Evolutionary conservation across 2,797 vertebrate genomes (phyloP).

Genomic region (Streptopelia turtur): DNA sequence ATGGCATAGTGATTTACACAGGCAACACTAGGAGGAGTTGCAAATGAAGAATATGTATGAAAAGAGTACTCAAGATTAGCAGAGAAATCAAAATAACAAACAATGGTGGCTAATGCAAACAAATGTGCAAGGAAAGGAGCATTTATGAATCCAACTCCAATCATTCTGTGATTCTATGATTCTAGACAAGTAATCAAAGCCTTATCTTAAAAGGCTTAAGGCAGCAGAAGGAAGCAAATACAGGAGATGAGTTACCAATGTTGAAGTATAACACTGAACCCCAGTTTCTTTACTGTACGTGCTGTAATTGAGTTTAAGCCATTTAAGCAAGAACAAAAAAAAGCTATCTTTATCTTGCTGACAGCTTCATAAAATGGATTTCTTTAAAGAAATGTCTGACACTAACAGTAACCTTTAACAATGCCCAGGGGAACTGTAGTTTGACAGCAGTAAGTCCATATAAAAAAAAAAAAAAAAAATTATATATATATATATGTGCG

Average conservation of each 20-base stretch:
- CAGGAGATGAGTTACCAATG: not conserved
- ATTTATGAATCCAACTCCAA: not conserved
- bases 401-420: not conserved
- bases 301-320: not conserved
- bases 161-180: not conserved
- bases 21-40: not conserved
- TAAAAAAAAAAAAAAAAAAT: not conserved
- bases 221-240: not conserved
- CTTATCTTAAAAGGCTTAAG: not conserved
- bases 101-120: not conserved
- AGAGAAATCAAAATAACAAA: not conserved
- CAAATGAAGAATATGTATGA: not conserved
- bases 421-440: not conserved
- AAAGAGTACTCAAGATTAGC: not conserved
- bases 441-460: not conserved
- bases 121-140: not conserved
- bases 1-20: not conserved
- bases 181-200: not conserved
- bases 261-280: not conserved
- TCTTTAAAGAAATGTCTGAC: not conserved
- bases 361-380: not conserved
- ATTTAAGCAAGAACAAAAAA: not conserved
- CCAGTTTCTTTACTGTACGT: not conserved
- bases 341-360: not conserved
- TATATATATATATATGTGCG: fast-evolving